Evolutionary conservation across 2,113 vertebrate genomes (phyloP).

Genomic region (Mesitornis unicolor): DNA sequence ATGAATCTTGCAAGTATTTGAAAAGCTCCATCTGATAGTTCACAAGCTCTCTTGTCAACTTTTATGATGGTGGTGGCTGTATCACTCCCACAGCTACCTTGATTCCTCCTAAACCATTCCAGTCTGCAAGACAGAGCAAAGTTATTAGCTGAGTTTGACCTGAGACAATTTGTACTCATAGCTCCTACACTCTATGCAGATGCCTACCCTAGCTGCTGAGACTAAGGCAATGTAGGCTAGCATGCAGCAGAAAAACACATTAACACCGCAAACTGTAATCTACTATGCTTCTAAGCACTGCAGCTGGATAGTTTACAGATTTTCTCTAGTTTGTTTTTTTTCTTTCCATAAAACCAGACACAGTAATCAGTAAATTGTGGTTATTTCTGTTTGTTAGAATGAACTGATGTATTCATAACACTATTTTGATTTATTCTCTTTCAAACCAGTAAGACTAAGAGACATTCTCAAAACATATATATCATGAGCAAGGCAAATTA

Average conservation of each 20-base stretch:
- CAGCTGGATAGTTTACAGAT: neutral
- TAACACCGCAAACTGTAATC: neutral
- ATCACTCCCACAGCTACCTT: neutral
- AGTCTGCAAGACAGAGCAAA: neutral
- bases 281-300: neutral
- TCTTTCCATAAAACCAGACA: neutral
- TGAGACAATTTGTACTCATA: neutral
- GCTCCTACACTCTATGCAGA: neutral
- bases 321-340: neutral
- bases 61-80: neutral
- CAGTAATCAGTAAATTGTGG: neutral
- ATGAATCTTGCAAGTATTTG: neutral
- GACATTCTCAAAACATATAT: neutral
- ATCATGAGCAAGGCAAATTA: neutral
- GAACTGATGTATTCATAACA: neutral
- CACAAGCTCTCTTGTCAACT: neutral
- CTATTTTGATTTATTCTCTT: neutral
- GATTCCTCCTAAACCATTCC: neutral
- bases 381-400: neutral
- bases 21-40: neutral
- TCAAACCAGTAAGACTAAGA: neutral
- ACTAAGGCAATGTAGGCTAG: neutral
- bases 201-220: neutral
- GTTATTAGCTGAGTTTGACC: neutral
- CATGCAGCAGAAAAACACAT: neutral